Base-by-base conservation (phyloP, 1,140 invertebrate species). In the Danaus melanippus region DNA sequence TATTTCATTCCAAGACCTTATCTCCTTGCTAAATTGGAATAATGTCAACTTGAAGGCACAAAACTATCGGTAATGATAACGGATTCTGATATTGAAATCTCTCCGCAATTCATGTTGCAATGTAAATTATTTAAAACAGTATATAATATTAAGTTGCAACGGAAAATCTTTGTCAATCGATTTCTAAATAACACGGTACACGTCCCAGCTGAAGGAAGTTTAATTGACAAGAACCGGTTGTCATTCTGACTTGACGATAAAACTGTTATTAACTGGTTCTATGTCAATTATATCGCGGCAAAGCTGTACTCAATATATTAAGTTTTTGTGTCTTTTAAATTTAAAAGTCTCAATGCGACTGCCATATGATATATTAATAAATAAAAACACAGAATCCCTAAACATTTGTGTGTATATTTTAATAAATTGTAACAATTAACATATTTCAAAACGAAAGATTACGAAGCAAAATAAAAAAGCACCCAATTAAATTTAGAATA, bases 401-500 rank as follows among this genome's bases (percentile, higher is more conserved):
- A 32, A 32, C 21, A 32, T 32, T 32, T 32, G 2, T 32, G 21
- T 32, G 2, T 32, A 32, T 32, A 32, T 32, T 32, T 32, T 15
- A 3, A 32, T 32, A 7, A 32, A 32, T 32, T 7, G 6, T 32
- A 32, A 32, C 21, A 32, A 2, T 32, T 3, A 32, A 4, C 21
- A 32, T 15, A 15, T 15, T 32, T 32, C 21, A 5, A 32, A 32
- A 32, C 2, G 21, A 32, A 32, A 32, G 21, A 5, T 32, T 32
- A 32, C 21, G 21, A 32, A 32, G 21, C 56, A 54, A 64, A 66
- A 80, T 68, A 79, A 80, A 77, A 69, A 67, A 53, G 46, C 46
- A 17, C 15, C 44, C 53, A 58, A 63, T 80, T 71, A 74, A 83
- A 82, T 78, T 74, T 68, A 74, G 71, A 76, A 70, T 76, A 67